phyloP scores from a whole-genome alignment of 2,888 invertebrate species.

The Drosophila anceps region DNA sequence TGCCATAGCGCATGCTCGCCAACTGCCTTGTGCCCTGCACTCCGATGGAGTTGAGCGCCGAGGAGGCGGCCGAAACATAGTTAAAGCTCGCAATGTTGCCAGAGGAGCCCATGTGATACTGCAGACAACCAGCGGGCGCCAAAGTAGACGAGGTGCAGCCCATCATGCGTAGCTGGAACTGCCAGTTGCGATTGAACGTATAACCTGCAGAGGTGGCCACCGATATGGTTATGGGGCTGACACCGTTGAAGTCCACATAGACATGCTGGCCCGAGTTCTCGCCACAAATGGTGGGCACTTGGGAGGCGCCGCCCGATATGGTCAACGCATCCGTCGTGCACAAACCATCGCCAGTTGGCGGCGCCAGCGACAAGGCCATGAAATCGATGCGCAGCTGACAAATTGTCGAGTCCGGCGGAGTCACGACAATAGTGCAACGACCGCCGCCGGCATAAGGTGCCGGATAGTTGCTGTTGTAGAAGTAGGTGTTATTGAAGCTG shows the following conservation, averaged over 20 bases:
- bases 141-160: constrained; percentile 89
- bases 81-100: constrained; percentile 92
- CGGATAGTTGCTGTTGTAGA: constrained; percentile 92
- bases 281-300: constrained; percentile 91
- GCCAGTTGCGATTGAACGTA: constrained; percentile 90
- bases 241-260: constrained; percentile 90
- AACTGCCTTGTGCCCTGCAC: constrained; percentile 90
- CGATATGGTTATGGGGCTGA: constrained; percentile 89
- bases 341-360: constrained; percentile 90
- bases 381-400: constrained; percentile 92
- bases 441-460: constrained; percentile 89
- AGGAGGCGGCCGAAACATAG: constrained; percentile 89
- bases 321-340: constrained; percentile 90
- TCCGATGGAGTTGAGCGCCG: constrained; percentile 86
- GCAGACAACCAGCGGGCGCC: constrained; percentile 93
- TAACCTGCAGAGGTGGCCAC: constrained; percentile 88
- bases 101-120: constrained; percentile 88
- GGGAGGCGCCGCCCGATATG: constrained; percentile 89
- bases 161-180: constrained; percentile 90
- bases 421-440: constrained; percentile 89
- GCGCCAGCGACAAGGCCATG: constrained; percentile 89
- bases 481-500: constrained; percentile 93
- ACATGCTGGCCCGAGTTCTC: constrained; percentile 93
- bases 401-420: constrained; percentile 87
- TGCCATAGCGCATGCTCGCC: constrained; percentile 90